These are phyloP conservation scores for Actias luna DNA, from an alignment of 2,888 invertebrate genomes.

Conservation along the genomic window DNA sequence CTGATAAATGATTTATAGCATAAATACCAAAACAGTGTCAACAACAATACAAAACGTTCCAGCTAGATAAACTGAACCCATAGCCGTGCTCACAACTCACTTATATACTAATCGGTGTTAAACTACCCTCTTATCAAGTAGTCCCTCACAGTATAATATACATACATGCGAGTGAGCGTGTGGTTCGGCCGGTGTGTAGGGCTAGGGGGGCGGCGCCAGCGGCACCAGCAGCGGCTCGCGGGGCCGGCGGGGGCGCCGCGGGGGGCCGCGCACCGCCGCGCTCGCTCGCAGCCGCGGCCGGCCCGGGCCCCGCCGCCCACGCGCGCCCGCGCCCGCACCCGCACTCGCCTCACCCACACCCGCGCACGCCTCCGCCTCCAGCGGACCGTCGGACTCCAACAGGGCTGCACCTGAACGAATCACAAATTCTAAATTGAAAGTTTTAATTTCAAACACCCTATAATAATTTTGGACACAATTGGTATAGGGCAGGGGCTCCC, in stretches of 20 bases:
- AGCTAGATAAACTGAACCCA: too few relatives aligned
- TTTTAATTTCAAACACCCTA: too few relatives aligned
- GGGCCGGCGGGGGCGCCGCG: conserved; percentile 56
- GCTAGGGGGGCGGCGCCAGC: conserved; percentile 74
- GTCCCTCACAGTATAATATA: too few relatives aligned
- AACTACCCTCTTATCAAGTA: too few relatives aligned
- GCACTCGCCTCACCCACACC: conserved; percentile 19
- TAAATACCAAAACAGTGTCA: too few relatives aligned
- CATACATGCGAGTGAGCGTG: neutral
- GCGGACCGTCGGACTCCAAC: conserved; percentile 59
- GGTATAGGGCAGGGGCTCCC: too few relatives aligned
- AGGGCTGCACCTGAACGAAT: conserved; percentile 65
- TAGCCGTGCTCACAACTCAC: too few relatives aligned
- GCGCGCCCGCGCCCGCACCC: conserved; percentile 23
- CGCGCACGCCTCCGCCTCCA: conserved; percentile 41
- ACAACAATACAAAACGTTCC: too few relatives aligned
- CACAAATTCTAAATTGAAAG: too few relatives aligned
- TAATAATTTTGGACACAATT: too few relatives aligned
- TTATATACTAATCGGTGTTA: too few relatives aligned
- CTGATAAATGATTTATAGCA: too few relatives aligned
- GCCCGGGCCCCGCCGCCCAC: conserved; percentile 49
- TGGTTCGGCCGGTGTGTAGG: neutral
- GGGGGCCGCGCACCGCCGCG: conserved; percentile 34
- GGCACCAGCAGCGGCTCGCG: conserved; percentile 76
- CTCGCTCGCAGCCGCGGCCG: conserved; percentile 45